phyloP scores from a whole-genome alignment of 2,113 vertebrate genomes.

The Carassius gibelio region DNA sequence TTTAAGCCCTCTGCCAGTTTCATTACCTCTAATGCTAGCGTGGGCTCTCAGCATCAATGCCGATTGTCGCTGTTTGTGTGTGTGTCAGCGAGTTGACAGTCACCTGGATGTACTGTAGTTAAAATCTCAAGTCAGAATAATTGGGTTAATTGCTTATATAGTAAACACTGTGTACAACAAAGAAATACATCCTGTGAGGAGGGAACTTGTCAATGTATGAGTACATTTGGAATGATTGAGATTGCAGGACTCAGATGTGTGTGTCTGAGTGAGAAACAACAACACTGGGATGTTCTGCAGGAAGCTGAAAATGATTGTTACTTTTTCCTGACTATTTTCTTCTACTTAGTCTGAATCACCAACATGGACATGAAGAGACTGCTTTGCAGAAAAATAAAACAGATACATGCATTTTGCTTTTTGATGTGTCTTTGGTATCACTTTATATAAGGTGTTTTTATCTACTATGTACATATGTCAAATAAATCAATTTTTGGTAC shows the following conservation, averaged over 20 bases:
- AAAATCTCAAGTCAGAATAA: slow-evolving; percentile 41
- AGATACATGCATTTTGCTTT: background rate
- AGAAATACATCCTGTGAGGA: background rate
- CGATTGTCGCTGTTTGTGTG: slow-evolving; percentile 8
- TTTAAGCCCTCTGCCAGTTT: slow-evolving; percentile 26
- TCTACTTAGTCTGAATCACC: background rate
- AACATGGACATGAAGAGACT: background rate
- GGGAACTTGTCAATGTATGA: background rate
- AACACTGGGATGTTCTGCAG: background rate
- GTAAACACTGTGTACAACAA: background rate
- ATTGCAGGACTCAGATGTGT: no score
- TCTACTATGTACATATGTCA: no score
- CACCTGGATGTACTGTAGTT: slow-evolving; percentile 19
- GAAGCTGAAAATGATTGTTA: background rate
- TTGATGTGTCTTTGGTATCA: background rate
- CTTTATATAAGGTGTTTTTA: background rate
- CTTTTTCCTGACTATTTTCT: background rate
- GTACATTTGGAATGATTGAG: background rate
- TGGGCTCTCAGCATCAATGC: background rate
- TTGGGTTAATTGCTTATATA: slow-evolving; percentile 27
- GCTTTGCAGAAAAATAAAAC: background rate
- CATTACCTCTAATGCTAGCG: slow-evolving; percentile 30
- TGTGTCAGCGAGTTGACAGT: background rate
- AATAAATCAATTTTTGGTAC: background rate
- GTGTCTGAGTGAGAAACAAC: background rate